Conservation (phyloP, 2,888 invertebrate species). For the Perdita meconis region DNA sequence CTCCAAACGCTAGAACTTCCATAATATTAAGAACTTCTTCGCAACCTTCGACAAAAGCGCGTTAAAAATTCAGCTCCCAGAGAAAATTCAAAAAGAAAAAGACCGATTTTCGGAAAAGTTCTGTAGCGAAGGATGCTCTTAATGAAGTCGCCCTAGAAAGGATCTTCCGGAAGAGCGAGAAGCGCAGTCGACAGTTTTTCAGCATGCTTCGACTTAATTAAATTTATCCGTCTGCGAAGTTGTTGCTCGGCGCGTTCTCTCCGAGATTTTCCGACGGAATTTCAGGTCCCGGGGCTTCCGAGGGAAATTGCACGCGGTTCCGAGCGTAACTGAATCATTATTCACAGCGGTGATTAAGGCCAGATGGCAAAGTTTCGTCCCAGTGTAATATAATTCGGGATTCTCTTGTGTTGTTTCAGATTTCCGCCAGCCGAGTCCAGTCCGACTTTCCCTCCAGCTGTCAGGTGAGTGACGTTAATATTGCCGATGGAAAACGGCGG, state of each 20-base stretch:
- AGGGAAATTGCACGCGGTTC: conserved; percentile 10
- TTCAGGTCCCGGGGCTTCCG: not conserved
- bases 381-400: conserved; percentile 28
- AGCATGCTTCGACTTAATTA: conserved; percentile 3
- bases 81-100: too few species aligned
- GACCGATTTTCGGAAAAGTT: not conserved
- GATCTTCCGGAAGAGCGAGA: not conserved
- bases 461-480: conserved; percentile 64
- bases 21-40: too few species aligned
- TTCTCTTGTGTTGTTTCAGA: conserved; percentile 63
- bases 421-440: conserved; percentile 58
- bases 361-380: conserved; percentile 16
- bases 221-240: conserved; percentile 7
- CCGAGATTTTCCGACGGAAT: conserved; percentile 24
- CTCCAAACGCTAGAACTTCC: too few species aligned
- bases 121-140: not conserved
- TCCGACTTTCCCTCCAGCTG: conserved; percentile 51
- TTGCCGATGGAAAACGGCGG: conserved; percentile 14
- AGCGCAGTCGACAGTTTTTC: not conserved
- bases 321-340: conserved; percentile 35
- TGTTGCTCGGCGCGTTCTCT: not conserved
- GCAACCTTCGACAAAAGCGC: too few species aligned
- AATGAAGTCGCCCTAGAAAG: not conserved
- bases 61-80: too few species aligned
- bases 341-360: conserved; percentile 32